Evolutionary conservation across 1,140 invertebrate genomes (phyloP), one percentile per base, ranked within the genome.

Genomic region (Euura saliciscinereae): DNA sequence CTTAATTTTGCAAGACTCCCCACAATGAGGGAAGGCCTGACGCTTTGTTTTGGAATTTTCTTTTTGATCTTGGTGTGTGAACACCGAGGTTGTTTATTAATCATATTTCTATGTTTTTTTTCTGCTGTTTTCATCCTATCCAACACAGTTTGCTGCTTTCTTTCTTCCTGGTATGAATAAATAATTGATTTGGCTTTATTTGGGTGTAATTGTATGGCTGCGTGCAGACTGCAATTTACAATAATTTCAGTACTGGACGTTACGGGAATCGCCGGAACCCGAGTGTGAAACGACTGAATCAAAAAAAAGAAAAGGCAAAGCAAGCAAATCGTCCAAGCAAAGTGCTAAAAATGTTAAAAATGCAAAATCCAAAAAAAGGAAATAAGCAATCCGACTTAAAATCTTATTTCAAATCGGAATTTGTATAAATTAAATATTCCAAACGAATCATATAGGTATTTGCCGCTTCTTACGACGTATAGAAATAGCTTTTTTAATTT

Each of bases 221-320:
- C 51, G 51, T 11, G 51, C 51, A 59, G 51, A 59, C 3, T 59
- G 51, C 51, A 59, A 59, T 59, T 59, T 59, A 4, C 51, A 59
- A 59, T 59, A 59, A 59, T 59, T 59, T 59, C 51, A 59, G 51
- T 59, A 59, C 51, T 59, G 51, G 51, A 59, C 51, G 51, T 11
- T 59, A 11, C 51, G 6, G 51, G 8, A 11, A 59, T 59, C 51
- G 13, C 51, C 51, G 51, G 51, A 59, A 59, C 51, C 51, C 10
- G 51, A 59, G 51, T 59, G 51, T 59, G 13, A 59, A 59, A 59
- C 3, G 51, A 59, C 6, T 59, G 51, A 59, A 6, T 59, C 51
- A 11, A 59, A 6, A 11, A 59, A 59, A n/a, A 59, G 13, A 59
- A 59, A 59, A 59, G 51, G 51, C 3, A 59, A 59, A 59, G 3